Conservation (phyloP, 2,113 vertebrate genomes). For the Dissostichus mawsoni region DNA sequence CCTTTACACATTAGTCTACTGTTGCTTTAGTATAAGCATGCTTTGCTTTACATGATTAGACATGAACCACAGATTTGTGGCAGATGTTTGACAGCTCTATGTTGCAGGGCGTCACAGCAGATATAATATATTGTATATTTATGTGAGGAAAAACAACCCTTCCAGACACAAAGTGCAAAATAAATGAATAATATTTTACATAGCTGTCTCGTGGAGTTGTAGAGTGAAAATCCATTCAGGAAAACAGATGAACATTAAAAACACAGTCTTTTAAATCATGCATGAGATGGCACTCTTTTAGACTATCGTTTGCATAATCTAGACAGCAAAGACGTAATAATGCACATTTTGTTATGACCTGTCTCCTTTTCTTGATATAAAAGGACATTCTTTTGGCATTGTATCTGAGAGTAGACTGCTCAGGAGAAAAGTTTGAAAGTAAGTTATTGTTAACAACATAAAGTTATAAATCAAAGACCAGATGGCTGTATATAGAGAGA, state of each 20-base stretch:
- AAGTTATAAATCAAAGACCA: not conserved
- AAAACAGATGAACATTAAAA: not conserved
- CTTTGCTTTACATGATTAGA: not conserved
- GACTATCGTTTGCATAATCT: not conserved
- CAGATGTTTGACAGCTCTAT: not conserved
- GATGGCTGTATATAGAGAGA: not conserved
- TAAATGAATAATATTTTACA: not conserved
- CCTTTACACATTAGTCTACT: not conserved
- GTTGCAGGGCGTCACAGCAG: not conserved
- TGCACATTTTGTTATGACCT: too few species aligned
- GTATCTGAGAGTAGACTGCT: not conserved
- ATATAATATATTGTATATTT: too few species aligned
- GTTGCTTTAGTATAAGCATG: too few species aligned
- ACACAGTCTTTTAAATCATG: not conserved
- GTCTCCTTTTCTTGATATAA: not conserved
- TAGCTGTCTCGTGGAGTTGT: not conserved
- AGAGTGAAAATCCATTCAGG: not conserved
- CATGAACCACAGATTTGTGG: not conserved
- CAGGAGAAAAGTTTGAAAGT: not conserved
- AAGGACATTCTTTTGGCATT: not conserved
- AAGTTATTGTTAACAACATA: not conserved
- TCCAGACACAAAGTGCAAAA: not conserved
- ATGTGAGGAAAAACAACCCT: not conserved
- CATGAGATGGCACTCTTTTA: not conserved
- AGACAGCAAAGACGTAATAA: not conserved